Conservation (phyloP, 1,140 invertebrate genomes). For the Brachionus asplanchnoidis region DNA sequence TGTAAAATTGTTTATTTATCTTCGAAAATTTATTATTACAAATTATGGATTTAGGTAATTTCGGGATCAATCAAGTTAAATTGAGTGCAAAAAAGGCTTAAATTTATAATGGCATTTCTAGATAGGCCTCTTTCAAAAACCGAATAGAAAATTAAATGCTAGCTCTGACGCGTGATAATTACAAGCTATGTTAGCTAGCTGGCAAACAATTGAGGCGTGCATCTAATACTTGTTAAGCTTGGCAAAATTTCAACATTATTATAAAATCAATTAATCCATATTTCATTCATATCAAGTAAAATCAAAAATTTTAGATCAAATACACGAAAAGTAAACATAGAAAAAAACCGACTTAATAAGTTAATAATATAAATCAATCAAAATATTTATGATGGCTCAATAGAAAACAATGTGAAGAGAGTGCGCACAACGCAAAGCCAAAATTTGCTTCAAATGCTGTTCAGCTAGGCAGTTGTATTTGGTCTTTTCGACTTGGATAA, state of each 20-base stretch:
- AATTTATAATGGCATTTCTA: slow-evolving; percentile 26
- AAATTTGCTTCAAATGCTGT: neutral
- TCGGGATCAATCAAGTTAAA: neutral
- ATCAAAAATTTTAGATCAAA: slow-evolving; percentile 18
- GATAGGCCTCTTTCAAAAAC: neutral
- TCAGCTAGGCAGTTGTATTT: neutral
- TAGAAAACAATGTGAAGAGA: neutral
- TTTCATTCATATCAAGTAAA: slow-evolving; percentile 5
- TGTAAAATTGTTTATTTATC: slow-evolving; percentile 19
- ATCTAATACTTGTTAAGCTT: neutral
- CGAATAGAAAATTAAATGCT: slow-evolving; percentile 18
- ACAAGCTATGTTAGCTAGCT: neutral
- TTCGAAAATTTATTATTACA: slow-evolving; percentile 13
- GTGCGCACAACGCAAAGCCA: neutral
- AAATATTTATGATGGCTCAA: neutral
- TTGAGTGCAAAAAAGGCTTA: slow-evolving; percentile 22
- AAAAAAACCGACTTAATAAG: neutral
- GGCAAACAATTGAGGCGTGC: neutral
- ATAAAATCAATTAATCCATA: slow-evolving; percentile 28
- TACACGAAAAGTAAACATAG: slow-evolving; percentile 22
- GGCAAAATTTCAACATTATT: neutral
- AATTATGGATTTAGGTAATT: slow-evolving; percentile 31
- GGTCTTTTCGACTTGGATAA: neutral
- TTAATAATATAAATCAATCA: slow-evolving; percentile 35
- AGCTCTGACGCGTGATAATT: slow-evolving; percentile 16